Base-by-base conservation (phyloP, 2,888 invertebrate species). In the Lithophane socia region DNA sequence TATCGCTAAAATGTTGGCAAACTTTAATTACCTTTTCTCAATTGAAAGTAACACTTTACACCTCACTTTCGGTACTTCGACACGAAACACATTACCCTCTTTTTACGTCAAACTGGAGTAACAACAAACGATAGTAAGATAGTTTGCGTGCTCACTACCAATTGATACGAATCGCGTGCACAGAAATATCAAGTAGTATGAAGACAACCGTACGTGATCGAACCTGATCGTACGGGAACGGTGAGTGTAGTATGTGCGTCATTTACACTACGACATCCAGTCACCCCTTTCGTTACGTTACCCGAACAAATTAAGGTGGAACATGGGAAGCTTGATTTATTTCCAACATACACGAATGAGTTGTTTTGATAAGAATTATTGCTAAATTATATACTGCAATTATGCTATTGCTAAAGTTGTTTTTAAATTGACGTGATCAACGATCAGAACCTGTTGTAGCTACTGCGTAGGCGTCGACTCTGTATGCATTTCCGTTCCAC, bases 51-150 rank as follows among this genome's bases (percentile, higher is more conserved):
- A 76, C 54, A 54, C 21, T 77, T 49, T 54, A 75, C 73, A 73
- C 70, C 49, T 66, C 37, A 71, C 84, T 84, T 85, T 84, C 83
- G 76, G 83, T 73, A 72, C 70, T 85, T 72, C 65, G 13, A 70
- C 68, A 86, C 73, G 73, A 69, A 76, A 70, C 68, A 69, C 76
- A 83, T 87, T 87, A 88, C 87, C 88, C 87, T 83, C 88, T 70
- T 86, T 87, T 78, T 74, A 79, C 65, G 58, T 69, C 77, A 71
- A 82, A 80, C 75, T 87, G 75, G 84, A 74, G 77, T 86, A 82
- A 80, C 80, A 80, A 84, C 73, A 79, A 79, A 80, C 71, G 65
- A 83, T 86, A 79, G 83, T 73, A 79, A 83, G 83, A 82, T 69
- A 78, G 86, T 86, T 82, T 8, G 83, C 84, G 84, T 84, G 84